These are phyloP conservation scores for Strix aluco DNA, from an alignment of 2,113 vertebrate species.

Conservation along the genomic window DNA sequence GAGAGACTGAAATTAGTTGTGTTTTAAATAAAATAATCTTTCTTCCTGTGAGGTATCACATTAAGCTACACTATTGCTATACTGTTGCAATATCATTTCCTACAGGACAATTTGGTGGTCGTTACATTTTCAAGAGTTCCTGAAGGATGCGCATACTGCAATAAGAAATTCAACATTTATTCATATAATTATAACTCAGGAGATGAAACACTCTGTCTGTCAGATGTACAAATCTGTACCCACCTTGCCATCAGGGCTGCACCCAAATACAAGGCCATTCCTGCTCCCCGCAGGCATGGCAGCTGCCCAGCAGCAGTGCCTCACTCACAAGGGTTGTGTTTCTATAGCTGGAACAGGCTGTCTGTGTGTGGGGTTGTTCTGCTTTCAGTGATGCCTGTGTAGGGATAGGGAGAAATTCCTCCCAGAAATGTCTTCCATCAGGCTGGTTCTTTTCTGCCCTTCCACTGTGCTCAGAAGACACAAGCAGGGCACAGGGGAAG, in stretches of 20 bases:
- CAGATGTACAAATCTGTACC: background rate
- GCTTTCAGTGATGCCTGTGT: rapidly evolving
- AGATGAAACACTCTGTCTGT: background rate
- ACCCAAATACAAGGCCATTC: background rate
- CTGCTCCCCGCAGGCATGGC: background rate
- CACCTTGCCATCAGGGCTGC: background rate
- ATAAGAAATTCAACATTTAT: background rate
- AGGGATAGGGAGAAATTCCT: background rate
- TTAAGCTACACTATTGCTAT: background rate
- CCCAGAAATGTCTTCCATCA: background rate
- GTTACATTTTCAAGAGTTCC: background rate
- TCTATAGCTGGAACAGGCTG: too few species aligned
- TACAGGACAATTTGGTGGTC: background rate
- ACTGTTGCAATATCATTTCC: background rate
- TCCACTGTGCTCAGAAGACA: background rate
- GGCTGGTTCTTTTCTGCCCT: background rate
- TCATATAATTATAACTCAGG: background rate
- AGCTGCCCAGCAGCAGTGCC: background rate
- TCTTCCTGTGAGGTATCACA: background rate
- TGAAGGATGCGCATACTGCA: background rate
- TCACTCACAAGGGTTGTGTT: background rate
- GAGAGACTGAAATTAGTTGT: background rate
- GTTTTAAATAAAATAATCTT: background rate
- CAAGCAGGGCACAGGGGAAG: background rate
- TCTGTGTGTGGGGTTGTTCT: background rate